Evolutionary conservation across 1,140 invertebrate species (phyloP).

Genomic region (Brachionus rotundiformis): DNA sequence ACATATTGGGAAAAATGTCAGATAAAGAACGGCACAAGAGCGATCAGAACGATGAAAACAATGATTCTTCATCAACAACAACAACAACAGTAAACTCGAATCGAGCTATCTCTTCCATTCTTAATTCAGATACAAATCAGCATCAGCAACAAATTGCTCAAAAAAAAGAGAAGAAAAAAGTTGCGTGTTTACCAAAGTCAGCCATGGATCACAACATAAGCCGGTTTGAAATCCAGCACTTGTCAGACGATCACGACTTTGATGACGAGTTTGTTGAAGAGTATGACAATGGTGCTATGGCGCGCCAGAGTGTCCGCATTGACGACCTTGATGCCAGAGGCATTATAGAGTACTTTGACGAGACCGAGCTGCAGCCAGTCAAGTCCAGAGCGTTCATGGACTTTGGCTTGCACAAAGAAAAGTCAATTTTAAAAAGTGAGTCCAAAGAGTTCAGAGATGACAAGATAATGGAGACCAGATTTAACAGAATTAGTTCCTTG

Average conservation of each 20-base stretch:
- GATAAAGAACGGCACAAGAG: slow-evolving; percentile 40
- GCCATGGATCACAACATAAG: not conserved
- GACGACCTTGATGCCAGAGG: slow-evolving; percentile 22
- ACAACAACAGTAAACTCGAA: slow-evolving; percentile 43
- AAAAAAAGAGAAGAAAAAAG: not conserved
- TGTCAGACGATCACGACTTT: not conserved
- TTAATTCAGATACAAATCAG: not conserved
- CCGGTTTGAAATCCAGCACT: slow-evolving; percentile 9
- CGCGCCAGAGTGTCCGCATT: not conserved
- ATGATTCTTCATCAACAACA: slow-evolving; percentile 49
- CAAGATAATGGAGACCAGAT: not conserved
- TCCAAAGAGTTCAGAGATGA: not conserved
- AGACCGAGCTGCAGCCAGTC: not conserved
- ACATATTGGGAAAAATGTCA: slow-evolving; percentile 32
- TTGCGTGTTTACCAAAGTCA: not conserved
- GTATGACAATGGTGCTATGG: not conserved
- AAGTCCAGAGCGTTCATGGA: not conserved
- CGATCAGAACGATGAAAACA: slow-evolving; percentile 39
- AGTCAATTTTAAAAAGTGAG: not conserved
- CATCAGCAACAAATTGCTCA: not conserved
- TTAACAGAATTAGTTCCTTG: not conserved
- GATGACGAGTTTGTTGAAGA: slow-evolving; percentile 27
- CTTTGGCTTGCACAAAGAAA: not conserved
- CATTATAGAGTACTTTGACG: slow-evolving; percentile 34
- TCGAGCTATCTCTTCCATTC: not conserved